Evolutionary conservation across 2,888 invertebrate species (phyloP).

Genomic region (Troilus luridus): DNA sequence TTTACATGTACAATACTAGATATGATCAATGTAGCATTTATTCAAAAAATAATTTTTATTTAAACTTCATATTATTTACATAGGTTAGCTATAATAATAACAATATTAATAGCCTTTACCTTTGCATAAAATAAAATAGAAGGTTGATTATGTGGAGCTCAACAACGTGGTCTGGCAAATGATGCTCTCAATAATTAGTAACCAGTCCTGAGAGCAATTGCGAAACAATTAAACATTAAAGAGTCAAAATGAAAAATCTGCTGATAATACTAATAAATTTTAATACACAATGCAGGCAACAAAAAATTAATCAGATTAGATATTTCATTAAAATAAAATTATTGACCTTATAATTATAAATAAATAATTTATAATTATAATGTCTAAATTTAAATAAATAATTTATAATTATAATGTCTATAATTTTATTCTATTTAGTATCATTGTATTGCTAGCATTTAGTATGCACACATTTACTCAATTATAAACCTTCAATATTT

Average conservation of each 20-base stretch:
- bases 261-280: neutral
- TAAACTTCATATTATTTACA: neutral
- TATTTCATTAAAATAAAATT: too few species aligned
- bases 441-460: too few species aligned
- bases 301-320: neutral
- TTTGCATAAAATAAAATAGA: neutral
- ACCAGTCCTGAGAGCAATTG: too few species aligned
- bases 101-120: neutral
- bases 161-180: neutral
- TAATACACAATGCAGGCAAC: neutral
- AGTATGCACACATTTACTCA: too few species aligned
- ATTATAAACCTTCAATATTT: too few species aligned
- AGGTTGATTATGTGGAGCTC: neutral
- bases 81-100: neutral
- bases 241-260: neutral
- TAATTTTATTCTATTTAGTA: too few species aligned
- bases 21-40: neutral
- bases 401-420: too few species aligned
- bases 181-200: neutral
- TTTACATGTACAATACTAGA: neutral
- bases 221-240: too few species aligned
- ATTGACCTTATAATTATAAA: too few species aligned
- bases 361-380: too few species aligned
- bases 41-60: neutral
- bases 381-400: too few species aligned